Conservation (phyloP, 2,113 vertebrate species). For the Ranitomeya imitator region DNA sequence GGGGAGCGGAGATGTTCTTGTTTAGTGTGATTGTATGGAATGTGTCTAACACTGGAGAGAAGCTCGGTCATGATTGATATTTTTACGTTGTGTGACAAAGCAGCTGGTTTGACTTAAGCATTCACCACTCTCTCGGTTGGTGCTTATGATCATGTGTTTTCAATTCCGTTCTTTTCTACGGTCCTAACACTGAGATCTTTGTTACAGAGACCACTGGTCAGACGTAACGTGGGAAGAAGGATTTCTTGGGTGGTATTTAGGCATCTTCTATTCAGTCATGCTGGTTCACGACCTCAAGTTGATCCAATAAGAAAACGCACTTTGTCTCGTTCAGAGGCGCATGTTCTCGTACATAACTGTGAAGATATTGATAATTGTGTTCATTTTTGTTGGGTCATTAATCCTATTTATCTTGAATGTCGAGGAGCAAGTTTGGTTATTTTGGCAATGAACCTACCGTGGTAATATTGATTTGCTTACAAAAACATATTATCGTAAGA, state of each 20-base stretch:
- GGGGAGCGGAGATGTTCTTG: conserved; percentile 41
- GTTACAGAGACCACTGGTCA: conserved; percentile 29
- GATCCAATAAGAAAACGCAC: not conserved
- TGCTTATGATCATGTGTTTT: conserved; percentile 34
- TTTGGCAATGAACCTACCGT: not conserved
- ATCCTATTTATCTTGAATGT: not conserved
- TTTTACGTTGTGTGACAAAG: conserved; percentile 53
- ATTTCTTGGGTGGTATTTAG: conserved; percentile 20
- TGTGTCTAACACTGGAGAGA: conserved; percentile 1
- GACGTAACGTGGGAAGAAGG: conserved; percentile 14
- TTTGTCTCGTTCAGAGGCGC: not conserved
- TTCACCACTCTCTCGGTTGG: conserved; percentile 28
- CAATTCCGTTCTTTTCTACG: conserved; percentile 9
- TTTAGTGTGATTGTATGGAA: conserved; percentile 55
- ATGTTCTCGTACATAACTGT: not conserved
- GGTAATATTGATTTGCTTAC: not conserved
- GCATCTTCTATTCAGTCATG: conserved; percentile 18
- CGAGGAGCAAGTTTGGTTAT: not conserved
- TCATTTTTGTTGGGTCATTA: not conserved
- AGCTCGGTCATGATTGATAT: conserved; percentile 39
- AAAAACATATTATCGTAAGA: not conserved
- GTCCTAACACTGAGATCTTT: conserved; percentile 46
- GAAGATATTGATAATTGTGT: not conserved
- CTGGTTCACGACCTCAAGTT: not conserved
- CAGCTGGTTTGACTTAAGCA: conserved; percentile 47